These are phyloP conservation scores for Uloborus plumipes DNA, from an alignment of 2,888 invertebrate genomes.

Conservation along the genomic window DNA sequence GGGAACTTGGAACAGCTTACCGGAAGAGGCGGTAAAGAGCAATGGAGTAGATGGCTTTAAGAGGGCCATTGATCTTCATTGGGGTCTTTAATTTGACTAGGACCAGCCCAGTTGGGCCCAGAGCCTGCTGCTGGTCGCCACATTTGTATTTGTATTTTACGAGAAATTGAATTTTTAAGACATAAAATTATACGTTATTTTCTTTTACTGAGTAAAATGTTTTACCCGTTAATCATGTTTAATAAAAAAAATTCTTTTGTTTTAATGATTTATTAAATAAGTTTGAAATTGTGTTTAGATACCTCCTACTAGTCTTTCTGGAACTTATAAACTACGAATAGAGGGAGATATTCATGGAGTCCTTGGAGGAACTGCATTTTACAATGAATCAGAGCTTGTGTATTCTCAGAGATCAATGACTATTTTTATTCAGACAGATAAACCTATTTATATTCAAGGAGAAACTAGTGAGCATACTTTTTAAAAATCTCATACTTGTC, in stretches of 20 bases:
- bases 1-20: too few species aligned
- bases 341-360: conserved; percentile 85
- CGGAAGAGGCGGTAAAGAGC: too few species aligned
- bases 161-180: neutral
- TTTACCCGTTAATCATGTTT: neutral
- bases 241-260: neutral
- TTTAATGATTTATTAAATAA: neutral
- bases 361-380: conserved; percentile 88
- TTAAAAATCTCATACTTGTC: neutral
- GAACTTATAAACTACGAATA: conserved; percentile 86
- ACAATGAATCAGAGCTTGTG: conserved; percentile 86
- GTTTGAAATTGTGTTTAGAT: conserved; percentile 74
- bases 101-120: too few species aligned
- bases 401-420: conserved; percentile 94
- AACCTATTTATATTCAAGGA: conserved; percentile 94
- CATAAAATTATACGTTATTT: neutral
- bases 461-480: conserved; percentile 75
- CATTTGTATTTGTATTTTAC: too few species aligned
- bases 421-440: conserved; percentile 94
- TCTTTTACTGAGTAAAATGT: neutral
- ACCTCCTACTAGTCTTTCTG: conserved; percentile 85
- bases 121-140: too few species aligned
- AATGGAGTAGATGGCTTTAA: too few species aligned
- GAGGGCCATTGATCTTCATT: too few species aligned
- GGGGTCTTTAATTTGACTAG: too few species aligned